Conservation (phyloP, 2,797 vertebrate genomes). For the Cossypha caffra region DNA sequence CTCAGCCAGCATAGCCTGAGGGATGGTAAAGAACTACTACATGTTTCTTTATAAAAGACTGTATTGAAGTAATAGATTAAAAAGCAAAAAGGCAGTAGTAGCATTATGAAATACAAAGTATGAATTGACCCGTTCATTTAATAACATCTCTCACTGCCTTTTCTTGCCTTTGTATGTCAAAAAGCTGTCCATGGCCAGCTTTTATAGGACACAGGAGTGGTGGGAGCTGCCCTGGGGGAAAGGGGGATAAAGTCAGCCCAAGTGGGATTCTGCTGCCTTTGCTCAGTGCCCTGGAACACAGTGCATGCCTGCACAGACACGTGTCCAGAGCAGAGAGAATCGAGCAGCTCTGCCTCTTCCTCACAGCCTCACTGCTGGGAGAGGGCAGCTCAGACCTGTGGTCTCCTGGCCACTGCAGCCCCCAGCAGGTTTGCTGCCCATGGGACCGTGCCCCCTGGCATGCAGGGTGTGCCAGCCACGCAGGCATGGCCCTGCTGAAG, state of each 20-base stretch:
- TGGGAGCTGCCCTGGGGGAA: neutral
- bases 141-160: neutral
- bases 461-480: neutral
- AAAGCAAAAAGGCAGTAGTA: neutral
- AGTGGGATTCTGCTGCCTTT: neutral
- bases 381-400: fast-evolving
- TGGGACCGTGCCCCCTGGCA: fast-evolving
- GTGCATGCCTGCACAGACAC: fast-evolving
- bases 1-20: neutral
- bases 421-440: neutral
- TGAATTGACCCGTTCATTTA: neutral
- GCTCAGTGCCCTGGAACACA: neutral
- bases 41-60: neutral
- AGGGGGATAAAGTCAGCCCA: neutral
- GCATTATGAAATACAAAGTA: neutral
- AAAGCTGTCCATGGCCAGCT: neutral
- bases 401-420: fast-evolving
- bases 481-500: neutral
- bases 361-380: fast-evolving
- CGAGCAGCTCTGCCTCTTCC: neutral
- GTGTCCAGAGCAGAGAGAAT: neutral
- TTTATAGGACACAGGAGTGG: neutral
- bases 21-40: neutral
- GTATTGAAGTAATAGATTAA: neutral
- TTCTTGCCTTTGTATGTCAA: neutral